Percentiles rank a stretch among this genome's conserved stretches.
Evolutionary conservation across 2,113 vertebrate genomes (phyloP).

Genomic region (Rhinolophus sinicus): DNA sequence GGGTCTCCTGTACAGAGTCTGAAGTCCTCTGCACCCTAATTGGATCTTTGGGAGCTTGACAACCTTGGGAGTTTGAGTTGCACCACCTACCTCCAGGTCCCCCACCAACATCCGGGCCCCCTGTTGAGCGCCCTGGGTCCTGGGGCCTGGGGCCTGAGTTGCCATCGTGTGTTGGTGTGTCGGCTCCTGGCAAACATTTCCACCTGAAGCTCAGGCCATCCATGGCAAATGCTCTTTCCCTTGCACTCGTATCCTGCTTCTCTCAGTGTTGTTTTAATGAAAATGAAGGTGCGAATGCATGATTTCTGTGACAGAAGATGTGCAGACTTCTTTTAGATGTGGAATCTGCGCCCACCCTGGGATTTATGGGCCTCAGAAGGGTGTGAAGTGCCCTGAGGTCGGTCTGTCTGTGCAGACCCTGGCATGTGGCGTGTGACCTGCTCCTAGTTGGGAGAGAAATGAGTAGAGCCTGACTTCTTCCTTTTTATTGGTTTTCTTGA

Average conservation of each 20-base stretch:
- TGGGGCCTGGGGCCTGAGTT: background rate
- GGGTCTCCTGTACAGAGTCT: background rate
- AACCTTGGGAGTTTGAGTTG: background rate
- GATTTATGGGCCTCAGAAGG: background rate
- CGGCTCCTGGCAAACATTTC: background rate
- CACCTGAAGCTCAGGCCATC: background rate
- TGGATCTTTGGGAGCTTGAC: background rate
- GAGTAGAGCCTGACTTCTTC: background rate
- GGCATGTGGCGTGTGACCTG: background rate
- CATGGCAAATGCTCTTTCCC: background rate
- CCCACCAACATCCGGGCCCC: accelerated
- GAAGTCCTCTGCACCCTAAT: background rate
- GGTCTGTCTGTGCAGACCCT: background rate
- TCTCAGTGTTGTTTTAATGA: background rate
- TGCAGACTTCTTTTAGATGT: background rate
- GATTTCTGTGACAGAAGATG: background rate
- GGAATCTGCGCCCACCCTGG: background rate
- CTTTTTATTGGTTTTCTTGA: slow-evolving; percentile 52
- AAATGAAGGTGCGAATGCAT: background rate
- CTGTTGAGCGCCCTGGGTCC: background rate
- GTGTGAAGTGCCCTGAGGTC: background rate
- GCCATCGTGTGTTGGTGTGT: background rate
- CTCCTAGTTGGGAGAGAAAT: background rate
- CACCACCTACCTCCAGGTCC: accelerated
- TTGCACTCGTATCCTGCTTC: background rate